Conservation (phyloP, 2,797 vertebrate genomes). For the Heteromormyrus szaboi region DNA sequence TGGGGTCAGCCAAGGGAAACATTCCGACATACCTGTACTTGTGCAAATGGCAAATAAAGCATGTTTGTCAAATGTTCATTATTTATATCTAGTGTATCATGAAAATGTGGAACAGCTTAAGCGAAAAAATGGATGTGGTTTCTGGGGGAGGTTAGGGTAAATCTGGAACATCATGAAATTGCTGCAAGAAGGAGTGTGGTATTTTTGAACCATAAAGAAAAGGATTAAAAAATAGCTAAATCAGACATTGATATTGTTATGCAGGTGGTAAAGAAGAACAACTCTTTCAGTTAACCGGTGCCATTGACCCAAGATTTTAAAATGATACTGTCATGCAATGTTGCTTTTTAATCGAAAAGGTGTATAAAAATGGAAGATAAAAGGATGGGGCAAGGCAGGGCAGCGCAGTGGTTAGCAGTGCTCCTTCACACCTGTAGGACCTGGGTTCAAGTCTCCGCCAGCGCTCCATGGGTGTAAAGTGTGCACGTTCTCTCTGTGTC, state of each 20-base stretch:
- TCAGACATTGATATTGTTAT: not conserved
- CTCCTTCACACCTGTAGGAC: not conserved
- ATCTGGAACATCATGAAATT: not conserved
- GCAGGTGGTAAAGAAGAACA: not conserved
- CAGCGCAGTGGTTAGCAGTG: not conserved
- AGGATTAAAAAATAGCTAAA: not conserved
- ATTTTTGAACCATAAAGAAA: not conserved
- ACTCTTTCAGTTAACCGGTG: not conserved
- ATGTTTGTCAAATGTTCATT: not conserved
- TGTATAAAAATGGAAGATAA: not conserved
- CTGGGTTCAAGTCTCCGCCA: not conserved
- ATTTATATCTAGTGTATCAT: not conserved
- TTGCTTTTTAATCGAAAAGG: not conserved
- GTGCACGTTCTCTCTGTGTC: not conserved
- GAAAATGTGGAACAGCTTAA: not conserved
- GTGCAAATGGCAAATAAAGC: not conserved
- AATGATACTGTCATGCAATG: not conserved
- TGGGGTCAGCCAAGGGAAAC: not conserved
- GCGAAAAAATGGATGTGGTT: not conserved
- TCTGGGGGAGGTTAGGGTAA: not conserved
- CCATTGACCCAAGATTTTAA: not conserved
- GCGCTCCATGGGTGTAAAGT: not conserved
- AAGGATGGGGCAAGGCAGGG: not conserved
- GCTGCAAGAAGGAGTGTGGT: not conserved
- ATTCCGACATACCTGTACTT: not conserved